These are phyloP conservation scores for Ictalurus punctatus DNA, from an alignment of 2,113 vertebrate species.

Conservation along the genomic window DNA sequence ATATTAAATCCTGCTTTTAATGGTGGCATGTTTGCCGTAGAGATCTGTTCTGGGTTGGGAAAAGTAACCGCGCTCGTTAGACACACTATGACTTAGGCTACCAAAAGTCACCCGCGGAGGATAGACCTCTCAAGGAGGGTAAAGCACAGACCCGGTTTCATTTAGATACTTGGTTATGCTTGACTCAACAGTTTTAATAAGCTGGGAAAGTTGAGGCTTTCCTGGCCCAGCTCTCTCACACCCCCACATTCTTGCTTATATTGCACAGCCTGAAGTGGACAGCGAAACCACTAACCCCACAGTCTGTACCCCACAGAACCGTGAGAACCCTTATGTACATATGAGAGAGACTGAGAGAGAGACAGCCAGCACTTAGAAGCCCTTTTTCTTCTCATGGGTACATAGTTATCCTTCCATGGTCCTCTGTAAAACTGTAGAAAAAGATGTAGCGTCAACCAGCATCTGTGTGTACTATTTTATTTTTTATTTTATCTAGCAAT, in stretches of 20 bases:
- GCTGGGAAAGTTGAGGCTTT: constrained; percentile 57
- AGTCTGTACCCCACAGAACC: constrained; percentile 47
- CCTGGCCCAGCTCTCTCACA: constrained; percentile 60
- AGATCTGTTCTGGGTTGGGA: neutral
- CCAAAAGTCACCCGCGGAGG: neutral
- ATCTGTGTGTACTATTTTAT: neutral
- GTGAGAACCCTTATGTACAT: constrained; percentile 45
- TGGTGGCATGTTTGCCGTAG: neutral
- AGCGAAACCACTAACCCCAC: constrained; percentile 59
- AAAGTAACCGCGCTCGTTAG: neutral
- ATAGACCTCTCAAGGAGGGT: neutral
- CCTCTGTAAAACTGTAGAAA: neutral
- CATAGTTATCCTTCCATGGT: neutral
- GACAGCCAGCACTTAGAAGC: too few species aligned
- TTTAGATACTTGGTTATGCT: neutral
- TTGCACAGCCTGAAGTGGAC: constrained; percentile 54
- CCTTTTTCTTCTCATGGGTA: neutral
- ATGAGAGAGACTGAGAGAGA: neutral
- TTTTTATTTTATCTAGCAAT: neutral
- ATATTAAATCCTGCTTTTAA: neutral
- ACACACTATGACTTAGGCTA: neutral
- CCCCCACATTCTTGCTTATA: constrained; percentile 60
- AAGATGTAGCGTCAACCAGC: neutral
- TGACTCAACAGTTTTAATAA: constrained; percentile 35
- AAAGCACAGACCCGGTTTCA: constrained; percentile 5